Base-by-base conservation (phyloP, 2,797 vertebrate species). In the Yasuhikotakia modesta region DNA sequence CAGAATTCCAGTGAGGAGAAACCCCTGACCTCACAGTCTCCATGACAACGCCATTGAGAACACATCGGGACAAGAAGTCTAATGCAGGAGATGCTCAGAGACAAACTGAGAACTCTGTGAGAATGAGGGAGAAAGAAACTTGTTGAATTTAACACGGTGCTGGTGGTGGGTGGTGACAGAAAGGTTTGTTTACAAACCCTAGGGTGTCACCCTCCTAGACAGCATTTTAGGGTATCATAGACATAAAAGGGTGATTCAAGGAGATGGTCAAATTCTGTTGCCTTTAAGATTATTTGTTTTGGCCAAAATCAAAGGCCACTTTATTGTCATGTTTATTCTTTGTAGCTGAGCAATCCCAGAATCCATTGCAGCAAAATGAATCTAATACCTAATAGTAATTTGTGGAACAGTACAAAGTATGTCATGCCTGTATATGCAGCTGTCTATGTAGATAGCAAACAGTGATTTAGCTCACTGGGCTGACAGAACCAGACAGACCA, bases 41-140 rank as follows among this genome's bases (percentile, higher is more conserved):
- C 68, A 78, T 30, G 48, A 64, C 76, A 43, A 68, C 3, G 2
- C 50, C 46, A 64, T 70, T 61, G 75, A 76, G 64, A 67, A 76
- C 73, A 76, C 73, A 76, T 83, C 85, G 27, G 63, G 82, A 84
- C 81, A 73, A 61, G 27, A 46, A 70, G 69, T 67, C 70, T 27
- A 35, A 45, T 57, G 35, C 16, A 46, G 19, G 46, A 74, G 72
- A 63, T 70, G 66, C 55, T 70, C n/a, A 53, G 46, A 53, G 10
- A 46, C 21, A 48, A 32, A 19, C 0, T 22, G 14, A 74, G 21
- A 22, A 24, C 24, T 69, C 30, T 60, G 68, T 53, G 45, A 71
- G 48, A 58, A 61, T 61, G 45, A 0, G 6, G 45, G n/a, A 45
- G 21, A 30, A 43, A 14, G 12, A 68, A 32, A 63, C 2, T 1